Percentiles rank a stretch among this genome's conserved stretches.
phyloP scores from a whole-genome alignment of 2,888 invertebrate species.

The Hetaerina titia region DNA sequence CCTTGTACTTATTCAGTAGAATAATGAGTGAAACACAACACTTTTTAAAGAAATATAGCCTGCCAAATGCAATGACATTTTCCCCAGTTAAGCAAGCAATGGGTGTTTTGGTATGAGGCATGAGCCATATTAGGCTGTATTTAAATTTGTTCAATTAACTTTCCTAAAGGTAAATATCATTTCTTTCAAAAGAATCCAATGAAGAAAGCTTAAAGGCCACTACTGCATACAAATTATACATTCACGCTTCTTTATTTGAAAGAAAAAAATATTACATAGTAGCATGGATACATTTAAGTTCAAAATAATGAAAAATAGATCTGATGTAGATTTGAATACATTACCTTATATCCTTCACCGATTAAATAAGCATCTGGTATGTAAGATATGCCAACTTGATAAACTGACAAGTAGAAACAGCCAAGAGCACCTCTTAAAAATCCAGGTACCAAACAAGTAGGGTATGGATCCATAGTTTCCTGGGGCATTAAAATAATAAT shows the following conservation, averaged over 20 bases:
- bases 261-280: background rate
- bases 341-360: conserved; percentile 77
- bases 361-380: conserved; percentile 88
- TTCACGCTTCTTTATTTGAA: background rate
- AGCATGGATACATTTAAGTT: background rate
- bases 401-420: conserved; percentile 85
- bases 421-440: conserved; percentile 84
- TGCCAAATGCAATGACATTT: too few relatives aligned
- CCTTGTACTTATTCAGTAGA: too few relatives aligned
- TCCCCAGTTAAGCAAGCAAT: too few relatives aligned
- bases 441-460: conserved; percentile 79
- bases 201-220: background rate
- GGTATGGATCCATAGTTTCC: conserved; percentile 71
- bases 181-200: too few relatives aligned
- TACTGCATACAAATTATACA: background rate
- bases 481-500: conserved; percentile 70
- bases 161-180: too few relatives aligned
- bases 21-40: too few relatives aligned
- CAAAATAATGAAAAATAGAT: background rate
- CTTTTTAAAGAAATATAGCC: too few relatives aligned
- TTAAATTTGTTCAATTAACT: too few relatives aligned
- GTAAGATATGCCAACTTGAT: conserved; percentile 85
- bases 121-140: too few relatives aligned
- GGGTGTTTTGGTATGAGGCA: too few relatives aligned
- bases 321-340: background rate